Evolutionary conservation across 2,113 vertebrate genomes (phyloP).

Genomic region (Emydocephalus ijimae): DNA sequence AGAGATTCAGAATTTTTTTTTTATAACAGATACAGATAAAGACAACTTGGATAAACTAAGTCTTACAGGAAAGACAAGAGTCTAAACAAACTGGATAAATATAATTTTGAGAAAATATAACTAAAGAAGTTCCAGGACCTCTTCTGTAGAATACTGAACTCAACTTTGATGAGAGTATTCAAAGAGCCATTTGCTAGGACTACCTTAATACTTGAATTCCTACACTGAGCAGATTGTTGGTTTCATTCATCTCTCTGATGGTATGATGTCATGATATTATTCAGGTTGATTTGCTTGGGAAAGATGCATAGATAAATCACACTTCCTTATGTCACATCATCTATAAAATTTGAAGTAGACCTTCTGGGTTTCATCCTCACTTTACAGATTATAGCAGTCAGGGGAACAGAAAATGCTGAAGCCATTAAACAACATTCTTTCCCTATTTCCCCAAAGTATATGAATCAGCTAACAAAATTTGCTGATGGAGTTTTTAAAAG

Average conservation of each 20-base stretch:
- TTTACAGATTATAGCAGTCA: neutral
- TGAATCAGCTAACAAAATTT: neutral
- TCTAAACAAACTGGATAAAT: neutral
- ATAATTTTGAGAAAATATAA: neutral
- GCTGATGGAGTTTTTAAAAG: neutral
- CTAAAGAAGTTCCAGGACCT: neutral
- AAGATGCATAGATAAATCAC: neutral
- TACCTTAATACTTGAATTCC: neutral
- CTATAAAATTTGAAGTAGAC: neutral
- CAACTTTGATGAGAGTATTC: neutral
- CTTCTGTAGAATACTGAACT: neutral
- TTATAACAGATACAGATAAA: neutral
- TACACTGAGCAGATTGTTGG: neutral
- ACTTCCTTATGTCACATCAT: neutral
- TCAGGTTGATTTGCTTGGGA: neutral
- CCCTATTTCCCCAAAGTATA: neutral
- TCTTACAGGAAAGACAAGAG: neutral
- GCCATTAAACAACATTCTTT: neutral
- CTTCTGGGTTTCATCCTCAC: neutral
- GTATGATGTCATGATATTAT: neutral
- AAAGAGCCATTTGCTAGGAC: neutral
- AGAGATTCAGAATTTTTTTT: neutral
- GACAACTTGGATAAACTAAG: neutral
- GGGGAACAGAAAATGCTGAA: neutral
- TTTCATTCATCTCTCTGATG: neutral